Conservation (phyloP, 2,888 invertebrate species). For the Pheosia tremula region DNA sequence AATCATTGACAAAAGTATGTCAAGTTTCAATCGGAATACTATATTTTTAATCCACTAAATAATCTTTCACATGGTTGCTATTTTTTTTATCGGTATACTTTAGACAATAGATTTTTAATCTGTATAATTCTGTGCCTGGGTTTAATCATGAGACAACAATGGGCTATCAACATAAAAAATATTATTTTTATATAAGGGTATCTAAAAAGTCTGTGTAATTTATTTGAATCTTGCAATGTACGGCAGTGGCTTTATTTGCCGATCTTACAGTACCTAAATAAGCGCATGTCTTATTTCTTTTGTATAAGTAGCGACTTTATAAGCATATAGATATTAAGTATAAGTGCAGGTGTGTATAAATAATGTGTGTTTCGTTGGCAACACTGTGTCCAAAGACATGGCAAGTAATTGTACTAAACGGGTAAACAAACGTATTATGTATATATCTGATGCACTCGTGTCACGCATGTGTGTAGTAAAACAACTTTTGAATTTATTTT, state of each 20-base stretch:
- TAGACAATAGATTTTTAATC: slow-evolving; percentile 22
- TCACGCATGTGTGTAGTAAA: slow-evolving; percentile 61
- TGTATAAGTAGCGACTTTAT: slow-evolving; percentile 1
- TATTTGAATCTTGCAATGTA: not conserved
- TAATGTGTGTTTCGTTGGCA: slow-evolving; percentile 15
- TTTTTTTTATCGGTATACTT: slow-evolving; percentile 11
- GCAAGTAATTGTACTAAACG: slow-evolving; percentile 42
- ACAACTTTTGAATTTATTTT: slow-evolving; percentile 53
- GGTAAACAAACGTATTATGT: slow-evolving; percentile 65
- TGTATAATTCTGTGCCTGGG: slow-evolving; percentile 11
- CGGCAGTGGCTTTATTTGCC: not conserved
- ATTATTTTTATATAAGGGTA: too few species aligned
- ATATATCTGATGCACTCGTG: slow-evolving; percentile 44
- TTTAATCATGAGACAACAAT: not conserved
- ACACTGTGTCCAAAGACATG: slow-evolving; percentile 27
- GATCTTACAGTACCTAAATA: not conserved
- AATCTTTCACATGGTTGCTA: slow-evolving; percentile 15
- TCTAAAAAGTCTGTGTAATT: not conserved
- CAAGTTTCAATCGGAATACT: not conserved
- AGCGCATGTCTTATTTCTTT: not conserved
- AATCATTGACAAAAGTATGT: too few species aligned
- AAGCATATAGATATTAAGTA: slow-evolving; percentile 14
- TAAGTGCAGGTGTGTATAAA: slow-evolving; percentile 15
- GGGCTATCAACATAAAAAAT: too few species aligned
- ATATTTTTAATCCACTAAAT: slow-evolving; percentile 14